Evolutionary conservation across 1,140 invertebrate species (phyloP), one percentile per base, ranked within the genome.

Genomic region (Chrysoperla carnea): DNA sequence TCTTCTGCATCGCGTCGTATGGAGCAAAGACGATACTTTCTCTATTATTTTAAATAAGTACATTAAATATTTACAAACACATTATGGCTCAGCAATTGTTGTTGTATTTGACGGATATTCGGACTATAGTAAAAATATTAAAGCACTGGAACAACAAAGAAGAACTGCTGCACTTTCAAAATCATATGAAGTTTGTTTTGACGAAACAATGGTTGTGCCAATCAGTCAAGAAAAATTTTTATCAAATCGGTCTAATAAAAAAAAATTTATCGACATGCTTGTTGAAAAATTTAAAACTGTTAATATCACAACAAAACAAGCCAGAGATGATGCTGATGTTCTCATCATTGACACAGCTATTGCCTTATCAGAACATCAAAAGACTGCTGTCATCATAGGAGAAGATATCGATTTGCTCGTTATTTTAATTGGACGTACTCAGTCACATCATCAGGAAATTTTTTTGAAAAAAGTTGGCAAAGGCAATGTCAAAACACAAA

Each of bases 391-490:
- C 42, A 54, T 62, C 36, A 50, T 58, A 38, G 51, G 52, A 46
- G 50, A 60, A 55, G 57, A 61, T 49, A 56, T 59, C 36, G 58
- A 60, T 54, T 48, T 59, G 37, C 48, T 60, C 12, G 50, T 60
- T 38, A 45, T 59, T 53, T 50, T 57, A 44, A 58, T 55, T 46
- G 49, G 42, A 50, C 50, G 48, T 51, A 51, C 55, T 48, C 48
- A 51, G 46, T 37, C 31, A 36, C 23, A 41, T 39, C 29, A 40
- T 11, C 17, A 45, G 17, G 17, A 23, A 23, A 23, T 23, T 23
- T 23, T 23, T 23, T 23, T 40, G 11, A 43, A 45, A 41, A 43
- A 37, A 45, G 42, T 41, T 54, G 46, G 36, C 27, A 51, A 43
- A 46, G 43, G 50, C 33, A 52, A 54, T 52, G 48, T 48, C 23